Evolutionary conservation across 2,888 invertebrate species (phyloP), one percentile per base, ranked within the genome.

Genomic region (Eupithecia abbreviata): DNA sequence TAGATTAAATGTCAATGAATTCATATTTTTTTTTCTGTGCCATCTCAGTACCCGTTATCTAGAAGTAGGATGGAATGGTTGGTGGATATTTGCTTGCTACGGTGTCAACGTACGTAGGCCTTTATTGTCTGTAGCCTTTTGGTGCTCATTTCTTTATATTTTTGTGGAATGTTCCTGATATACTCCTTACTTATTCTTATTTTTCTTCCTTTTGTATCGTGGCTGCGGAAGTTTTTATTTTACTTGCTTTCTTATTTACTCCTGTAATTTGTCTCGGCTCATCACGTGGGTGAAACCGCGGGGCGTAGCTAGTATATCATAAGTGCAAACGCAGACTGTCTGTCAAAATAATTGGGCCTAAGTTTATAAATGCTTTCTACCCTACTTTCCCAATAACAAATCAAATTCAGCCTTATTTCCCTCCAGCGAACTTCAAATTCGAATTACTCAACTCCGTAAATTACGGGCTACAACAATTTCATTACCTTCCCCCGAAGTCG

Each of bases 381-480:
- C 73, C 18, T 45, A 69, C 77, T 71, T 62, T 74, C 30, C 62
- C 67, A 68, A 74, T 65, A 77, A 74, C 77, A 74, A 77, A 77
- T 77, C 77, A 72, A 77, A 74, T 77, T 77, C 72, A 58, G 69
- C 68, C 69, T 69, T 77, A 77, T 74, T 77, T 77, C 68, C 62
- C 66, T 70, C 70, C 42, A 69, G 51, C 67, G 69, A 74, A 76
- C 78, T 78, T 76, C 66, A 79, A 79, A 76, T 81, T 81, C 71
- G 75, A 74, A 81, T 78, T 78, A 81, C 75, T 75, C 70, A 79
- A 79, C 78, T 79, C 79, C 65, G 75, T 74, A 81, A 81, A 78
- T 79, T 79, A 77, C 77, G 77, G 78, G 78, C 78, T 77, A 81
- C 79, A 81, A 81, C 80, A 79, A 79, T 80, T 78, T 80, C 80